Percentiles rank a stretch among this genome's conserved stretches.
Conservation (phyloP, 2,113 vertebrate genomes). For the Motacilla alba region DNA sequence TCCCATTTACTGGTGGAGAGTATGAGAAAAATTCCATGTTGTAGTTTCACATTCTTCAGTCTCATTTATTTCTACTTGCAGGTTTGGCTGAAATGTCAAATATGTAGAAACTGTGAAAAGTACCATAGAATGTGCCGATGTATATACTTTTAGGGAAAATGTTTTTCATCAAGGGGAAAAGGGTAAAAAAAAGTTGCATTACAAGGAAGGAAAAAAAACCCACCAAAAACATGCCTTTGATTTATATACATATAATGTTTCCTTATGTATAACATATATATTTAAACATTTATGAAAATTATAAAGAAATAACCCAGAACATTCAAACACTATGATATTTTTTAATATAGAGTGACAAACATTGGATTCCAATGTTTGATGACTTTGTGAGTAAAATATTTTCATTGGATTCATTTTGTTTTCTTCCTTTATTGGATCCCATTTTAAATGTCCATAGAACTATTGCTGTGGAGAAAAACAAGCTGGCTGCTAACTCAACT, state of each 20-base stretch:
- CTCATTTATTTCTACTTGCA: slow-evolving; percentile 21
- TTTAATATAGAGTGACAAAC: slow-evolving; percentile 42
- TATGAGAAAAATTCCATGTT: slow-evolving; percentile 5
- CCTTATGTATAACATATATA: slow-evolving; percentile 30
- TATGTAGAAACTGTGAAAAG: slow-evolving; percentile 59
- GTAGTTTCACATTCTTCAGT: background rate
- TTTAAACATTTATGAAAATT: slow-evolving; percentile 33
- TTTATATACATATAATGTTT: slow-evolving; percentile 56
- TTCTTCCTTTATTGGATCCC: slow-evolving; percentile 11
- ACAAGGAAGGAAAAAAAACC: background rate
- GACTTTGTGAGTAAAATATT: slow-evolving; percentile 39
- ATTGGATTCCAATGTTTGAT: background rate
- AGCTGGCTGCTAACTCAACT: background rate
- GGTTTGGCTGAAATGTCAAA: slow-evolving; percentile 65
- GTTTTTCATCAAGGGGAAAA: slow-evolving; percentile 45
- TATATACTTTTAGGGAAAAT: slow-evolving; percentile 47
- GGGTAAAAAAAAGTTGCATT: background rate
- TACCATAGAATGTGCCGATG: slow-evolving; percentile 3
- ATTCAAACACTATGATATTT: slow-evolving; percentile 40
- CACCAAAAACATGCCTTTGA: background rate
- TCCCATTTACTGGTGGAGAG: background rate
- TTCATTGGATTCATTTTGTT: slow-evolving; percentile 16
- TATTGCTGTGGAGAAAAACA: background rate
- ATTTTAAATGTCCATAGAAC: background rate
- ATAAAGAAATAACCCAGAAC: slow-evolving; percentile 30